Base-by-base conservation (phyloP, 2,888 invertebrate genomes). In the Sericinus montela region DNA sequence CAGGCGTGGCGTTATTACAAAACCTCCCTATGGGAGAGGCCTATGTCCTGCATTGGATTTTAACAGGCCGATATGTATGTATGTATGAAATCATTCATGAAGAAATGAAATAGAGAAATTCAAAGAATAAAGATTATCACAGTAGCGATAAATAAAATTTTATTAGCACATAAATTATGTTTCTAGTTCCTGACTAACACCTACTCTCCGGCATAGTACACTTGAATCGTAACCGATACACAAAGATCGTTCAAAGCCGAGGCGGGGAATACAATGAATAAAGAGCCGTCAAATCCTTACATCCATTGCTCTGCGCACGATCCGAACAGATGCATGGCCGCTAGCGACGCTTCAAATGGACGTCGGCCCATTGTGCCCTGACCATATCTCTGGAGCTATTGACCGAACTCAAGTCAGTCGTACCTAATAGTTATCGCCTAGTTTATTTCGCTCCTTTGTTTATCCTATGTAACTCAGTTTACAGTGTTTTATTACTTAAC, bases 271-370 rank as follows among this genome's bases (percentile, higher is more conserved):
- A 66, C 62, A 63, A 76, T 80, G 77, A 80, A 70, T 79, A 75
- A 80, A 75, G 70, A 67, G 72, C 77, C 70, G 68, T 72, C 75
- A 81, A 87, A 87, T 87, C 86, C 85, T 70, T 60, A 57, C 63
- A 65, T 65, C 80, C 71, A 81, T 83, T 79, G 81, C 74, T 66
- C 54, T 56, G 72, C 69, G 69, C 87, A 86, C 87, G 86, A 74
- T 67, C 75, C 69, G 47, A 65, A 68, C 86, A 85, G 85, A 85
- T 86, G 86, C 73, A 79, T 77, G 76, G 63, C 72, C 60, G 32
- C 32, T 51, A 53, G 43, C 44, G 44, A 14, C 54, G 45, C 36
- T 54, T 44, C 51, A 47, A 54, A 55, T 56, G 55, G 51, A 51
- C 50, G 47, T 34, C 52, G 45, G 29, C 50, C 49, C 53, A 56